phyloP scores from a whole-genome alignment of 2,797 vertebrate genomes.

The Phrynocephalus forsythii region DNA sequence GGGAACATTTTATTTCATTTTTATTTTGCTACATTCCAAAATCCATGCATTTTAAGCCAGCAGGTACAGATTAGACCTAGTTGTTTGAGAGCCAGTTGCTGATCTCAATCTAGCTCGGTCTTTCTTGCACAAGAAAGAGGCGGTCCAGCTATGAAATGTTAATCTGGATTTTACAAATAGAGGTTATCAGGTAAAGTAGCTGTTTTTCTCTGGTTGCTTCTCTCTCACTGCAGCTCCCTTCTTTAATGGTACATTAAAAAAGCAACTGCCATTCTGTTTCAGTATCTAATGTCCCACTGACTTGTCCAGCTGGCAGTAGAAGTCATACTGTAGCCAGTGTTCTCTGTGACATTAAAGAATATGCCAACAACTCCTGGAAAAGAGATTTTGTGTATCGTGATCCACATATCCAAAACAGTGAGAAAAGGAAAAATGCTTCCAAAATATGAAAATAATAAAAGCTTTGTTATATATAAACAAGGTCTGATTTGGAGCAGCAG shows the following conservation, averaged over 20 bases:
- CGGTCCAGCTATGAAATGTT: neutral
- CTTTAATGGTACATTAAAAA: neutral
- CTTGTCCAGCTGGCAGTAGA: neutral
- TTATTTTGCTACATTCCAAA: neutral
- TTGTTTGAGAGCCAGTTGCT: neutral
- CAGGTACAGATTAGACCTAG: neutral
- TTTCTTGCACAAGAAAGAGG: neutral
- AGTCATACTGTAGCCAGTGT: neutral
- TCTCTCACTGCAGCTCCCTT: neutral
- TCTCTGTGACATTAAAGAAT: neutral
- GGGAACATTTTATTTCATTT: too few species aligned
- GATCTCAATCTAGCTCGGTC: neutral
- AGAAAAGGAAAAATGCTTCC: neutral
- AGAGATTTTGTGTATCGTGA: neutral
- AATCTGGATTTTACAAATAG: neutral
- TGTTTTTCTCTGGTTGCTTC: neutral
- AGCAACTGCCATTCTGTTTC: neutral
- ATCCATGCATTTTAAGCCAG: neutral
- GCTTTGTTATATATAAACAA: neutral
- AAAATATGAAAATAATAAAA: slow-evolving; percentile 4
- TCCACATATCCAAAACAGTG: neutral
- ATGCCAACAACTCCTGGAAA: slow-evolving; percentile 17
- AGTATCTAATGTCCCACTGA: neutral
- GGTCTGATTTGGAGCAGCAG: neutral
- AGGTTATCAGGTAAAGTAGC: too few species aligned